Conservation (phyloP, 2,113 vertebrate species). For the Gopherus flavomarginatus region DNA sequence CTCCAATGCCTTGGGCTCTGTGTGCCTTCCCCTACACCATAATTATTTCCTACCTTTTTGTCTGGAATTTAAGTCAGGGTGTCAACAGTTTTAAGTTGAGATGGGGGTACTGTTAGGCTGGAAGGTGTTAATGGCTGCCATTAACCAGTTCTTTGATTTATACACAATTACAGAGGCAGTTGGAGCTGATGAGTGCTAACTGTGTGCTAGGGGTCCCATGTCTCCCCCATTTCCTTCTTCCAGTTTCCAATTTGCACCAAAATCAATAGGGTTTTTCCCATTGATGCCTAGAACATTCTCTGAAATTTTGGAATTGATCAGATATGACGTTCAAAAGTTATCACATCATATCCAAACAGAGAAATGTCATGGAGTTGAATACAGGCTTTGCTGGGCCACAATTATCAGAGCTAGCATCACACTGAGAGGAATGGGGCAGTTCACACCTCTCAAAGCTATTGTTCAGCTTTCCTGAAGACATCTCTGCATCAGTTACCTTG, state of each 20-base stretch:
- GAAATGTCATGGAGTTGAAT: background rate
- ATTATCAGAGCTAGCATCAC: fast-evolving
- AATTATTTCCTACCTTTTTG: background rate
- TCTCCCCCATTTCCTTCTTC: background rate
- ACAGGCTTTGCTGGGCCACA: fast-evolving
- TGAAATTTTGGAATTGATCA: fast-evolving
- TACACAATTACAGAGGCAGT: background rate
- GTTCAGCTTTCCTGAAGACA: fast-evolving
- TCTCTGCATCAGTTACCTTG: background rate
- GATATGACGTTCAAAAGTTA: background rate
- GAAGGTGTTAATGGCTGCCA: background rate
- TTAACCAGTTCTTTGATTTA: background rate
- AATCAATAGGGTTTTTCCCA: background rate
- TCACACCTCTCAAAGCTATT: background rate
- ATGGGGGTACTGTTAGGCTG: background rate
- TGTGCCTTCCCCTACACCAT: background rate
- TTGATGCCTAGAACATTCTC: background rate
- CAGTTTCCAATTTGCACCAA: background rate
- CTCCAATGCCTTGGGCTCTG: background rate
- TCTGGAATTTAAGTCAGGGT: background rate
- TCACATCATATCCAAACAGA: fast-evolving
- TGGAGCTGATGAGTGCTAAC: background rate
- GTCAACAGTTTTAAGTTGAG: background rate
- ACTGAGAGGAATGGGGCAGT: background rate
- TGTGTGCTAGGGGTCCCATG: background rate